Base-by-base conservation (phyloP, 2,888 invertebrate genomes). In the Heliconius charithonia region DNA sequence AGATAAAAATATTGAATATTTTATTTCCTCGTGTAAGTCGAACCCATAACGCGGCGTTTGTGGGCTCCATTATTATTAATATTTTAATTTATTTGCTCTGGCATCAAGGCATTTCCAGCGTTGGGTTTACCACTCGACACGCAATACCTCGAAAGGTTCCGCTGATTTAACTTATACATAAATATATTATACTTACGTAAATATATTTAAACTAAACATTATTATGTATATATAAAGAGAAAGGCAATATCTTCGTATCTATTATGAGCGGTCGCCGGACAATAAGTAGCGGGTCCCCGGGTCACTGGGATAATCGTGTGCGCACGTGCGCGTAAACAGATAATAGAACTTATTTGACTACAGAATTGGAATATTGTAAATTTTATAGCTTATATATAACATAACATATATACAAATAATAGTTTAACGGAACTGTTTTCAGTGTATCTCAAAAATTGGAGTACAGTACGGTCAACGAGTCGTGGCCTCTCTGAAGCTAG, bases 221-320 rank as follows among this genome's bases (percentile, higher is more conserved):
- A 59, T 59, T 51, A 6, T 32, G 19, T 56, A 56, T 56, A 41
- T 74, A 65, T 41, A 65, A 66, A 76, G 80, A 79, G 81, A 81
- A 79, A 81, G 80, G 73, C 80, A 63, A 69, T 76, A 74, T 63
- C 74, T 70, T 66, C 78, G 69, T 79, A 45, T 66, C 71, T 77
- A 56, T 77, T 77, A 80, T 81, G 80, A 81, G 80, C 78, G 75
- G 77, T 74, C 76, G 78, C 76, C 78, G 74, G 74, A 74, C 74
- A 74, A 63, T 74, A 74, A 65, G 74, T 77, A 76, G 67, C 69
- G 67, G 78, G 81, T 84, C 82, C 78, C 59, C 70, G 69, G 84
- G 84, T 84, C 83, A 84, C 76, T 85, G 79, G 84, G 81, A 82
- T 82, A 84, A 79, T 83, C 84, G 85, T 85, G 85, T 81, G 81